Conservation (phyloP, 2,888 invertebrate species). For the Stegophylla sp. region DNA sequence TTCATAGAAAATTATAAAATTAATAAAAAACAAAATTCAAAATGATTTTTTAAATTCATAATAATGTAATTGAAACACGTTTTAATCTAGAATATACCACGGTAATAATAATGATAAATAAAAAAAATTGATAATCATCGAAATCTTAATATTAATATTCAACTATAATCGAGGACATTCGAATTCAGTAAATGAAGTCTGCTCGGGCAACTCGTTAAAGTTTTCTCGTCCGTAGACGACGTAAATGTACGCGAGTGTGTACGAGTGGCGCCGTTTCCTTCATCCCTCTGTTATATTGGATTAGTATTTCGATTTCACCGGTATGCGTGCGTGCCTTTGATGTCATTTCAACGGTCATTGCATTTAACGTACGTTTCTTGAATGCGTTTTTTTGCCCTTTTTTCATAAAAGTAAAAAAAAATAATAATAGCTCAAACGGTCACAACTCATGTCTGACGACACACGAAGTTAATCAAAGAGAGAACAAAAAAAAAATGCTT, state of each 20-base stretch:
- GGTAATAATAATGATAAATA: too few species aligned
- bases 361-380: not conserved
- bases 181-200: not conserved
- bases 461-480: not conserved
- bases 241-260: not conserved
- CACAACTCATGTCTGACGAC: not conserved
- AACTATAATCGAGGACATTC: not conserved
- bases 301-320: constrained; percentile 18
- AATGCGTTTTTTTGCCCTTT: not conserved
- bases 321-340: constrained; percentile 1
- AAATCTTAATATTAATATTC: too few species aligned
- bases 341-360: not conserved
- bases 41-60: too few species aligned
- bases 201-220: not conserved
- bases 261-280: not conserved
- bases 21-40: too few species aligned
- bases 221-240: not conserved
- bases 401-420: not conserved
- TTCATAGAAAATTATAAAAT: too few species aligned
- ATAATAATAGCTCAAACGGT: not conserved
- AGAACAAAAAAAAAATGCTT: not conserved
- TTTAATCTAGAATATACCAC: too few species aligned
- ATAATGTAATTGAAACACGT: too few species aligned
- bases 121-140: too few species aligned
- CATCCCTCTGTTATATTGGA: constrained; percentile 19